These are phyloP conservation scores for Hydrolagus affinis DNA, from an alignment of 2,113 vertebrate genomes.

Conservation along the genomic window DNA sequence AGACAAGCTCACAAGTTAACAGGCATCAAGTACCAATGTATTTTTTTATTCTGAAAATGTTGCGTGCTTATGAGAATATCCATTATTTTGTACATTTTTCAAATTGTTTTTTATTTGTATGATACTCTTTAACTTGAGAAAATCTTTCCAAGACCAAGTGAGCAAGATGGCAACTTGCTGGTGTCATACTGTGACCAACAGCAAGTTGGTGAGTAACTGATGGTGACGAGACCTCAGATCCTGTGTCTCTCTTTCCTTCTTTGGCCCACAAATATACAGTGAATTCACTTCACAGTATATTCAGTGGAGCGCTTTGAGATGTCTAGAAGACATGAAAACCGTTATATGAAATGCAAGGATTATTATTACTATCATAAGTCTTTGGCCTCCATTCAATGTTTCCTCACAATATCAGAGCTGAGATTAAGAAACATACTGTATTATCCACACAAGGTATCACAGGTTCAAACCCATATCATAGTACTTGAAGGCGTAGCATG, in stretches of 20 bases:
- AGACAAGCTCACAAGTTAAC: not conserved
- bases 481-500: not conserved
- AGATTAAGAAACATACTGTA: not conserved
- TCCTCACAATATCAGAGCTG: not conserved
- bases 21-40: not conserved
- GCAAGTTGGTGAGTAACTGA: not conserved
- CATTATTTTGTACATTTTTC: slow-evolving; percentile 2
- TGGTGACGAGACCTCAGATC: not conserved
- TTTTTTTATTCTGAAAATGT: not conserved
- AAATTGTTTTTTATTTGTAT: slow-evolving; percentile 21
- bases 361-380: too few species aligned
- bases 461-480: not conserved
- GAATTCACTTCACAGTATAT: too few species aligned
- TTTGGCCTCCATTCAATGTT: not conserved
- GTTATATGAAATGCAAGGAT: too few species aligned
- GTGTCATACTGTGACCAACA: not conserved
- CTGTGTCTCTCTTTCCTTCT: not conserved
- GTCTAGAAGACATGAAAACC: too few species aligned
- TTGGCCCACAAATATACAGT: too few species aligned
- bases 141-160: not conserved
- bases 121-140: not conserved
- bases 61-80: not conserved
- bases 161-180: not conserved
- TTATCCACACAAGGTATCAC: not conserved
- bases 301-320: too few species aligned